A percentile compares a stretch with the other conserved stretches of the same genome.
phyloP scores from a whole-genome alignment of 2,888 invertebrate genomes.

The Carpatolechia fugitivella region DNA sequence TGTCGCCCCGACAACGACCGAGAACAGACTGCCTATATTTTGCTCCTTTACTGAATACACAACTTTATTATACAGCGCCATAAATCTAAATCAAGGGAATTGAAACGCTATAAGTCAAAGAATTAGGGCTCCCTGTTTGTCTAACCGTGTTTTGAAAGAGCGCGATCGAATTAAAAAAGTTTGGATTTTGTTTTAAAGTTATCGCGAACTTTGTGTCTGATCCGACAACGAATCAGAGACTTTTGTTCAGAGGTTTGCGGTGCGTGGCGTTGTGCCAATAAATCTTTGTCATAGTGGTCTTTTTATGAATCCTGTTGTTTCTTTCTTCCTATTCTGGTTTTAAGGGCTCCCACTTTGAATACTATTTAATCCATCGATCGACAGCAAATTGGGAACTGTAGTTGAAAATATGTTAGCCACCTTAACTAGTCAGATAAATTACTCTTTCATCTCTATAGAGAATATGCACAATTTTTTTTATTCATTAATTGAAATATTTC shows the following conservation, averaged over 20 bases:
- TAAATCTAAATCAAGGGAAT: constrained; percentile 29
- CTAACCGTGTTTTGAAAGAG: neutral
- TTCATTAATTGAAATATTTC: too few relatives aligned
- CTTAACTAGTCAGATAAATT: too few relatives aligned
- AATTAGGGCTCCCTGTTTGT: neutral
- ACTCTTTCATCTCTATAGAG: too few relatives aligned
- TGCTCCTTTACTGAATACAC: constrained; percentile 31
- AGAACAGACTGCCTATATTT: constrained; percentile 45
- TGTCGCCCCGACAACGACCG: constrained; percentile 39
- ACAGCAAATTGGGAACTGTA: too few relatives aligned
- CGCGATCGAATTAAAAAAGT: constrained; percentile 14
- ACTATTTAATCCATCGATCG: too few relatives aligned
- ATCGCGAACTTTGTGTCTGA: constrained; percentile 17
- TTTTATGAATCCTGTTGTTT: neutral
- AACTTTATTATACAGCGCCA: constrained; percentile 33
- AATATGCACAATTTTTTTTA: too few relatives aligned
- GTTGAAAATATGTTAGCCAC: too few relatives aligned
- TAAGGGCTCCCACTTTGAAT: too few relatives aligned
- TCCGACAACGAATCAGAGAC: constrained; percentile 3
- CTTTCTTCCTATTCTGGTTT: neutral
- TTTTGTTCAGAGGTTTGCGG: neutral
- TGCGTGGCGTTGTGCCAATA: neutral
- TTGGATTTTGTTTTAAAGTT: constrained; percentile 13
- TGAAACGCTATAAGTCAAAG: constrained; percentile 28
- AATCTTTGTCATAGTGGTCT: neutral